These are phyloP conservation scores for Bucco capensis DNA, from an alignment of 2,113 vertebrate genomes.

Conservation along the genomic window DNA sequence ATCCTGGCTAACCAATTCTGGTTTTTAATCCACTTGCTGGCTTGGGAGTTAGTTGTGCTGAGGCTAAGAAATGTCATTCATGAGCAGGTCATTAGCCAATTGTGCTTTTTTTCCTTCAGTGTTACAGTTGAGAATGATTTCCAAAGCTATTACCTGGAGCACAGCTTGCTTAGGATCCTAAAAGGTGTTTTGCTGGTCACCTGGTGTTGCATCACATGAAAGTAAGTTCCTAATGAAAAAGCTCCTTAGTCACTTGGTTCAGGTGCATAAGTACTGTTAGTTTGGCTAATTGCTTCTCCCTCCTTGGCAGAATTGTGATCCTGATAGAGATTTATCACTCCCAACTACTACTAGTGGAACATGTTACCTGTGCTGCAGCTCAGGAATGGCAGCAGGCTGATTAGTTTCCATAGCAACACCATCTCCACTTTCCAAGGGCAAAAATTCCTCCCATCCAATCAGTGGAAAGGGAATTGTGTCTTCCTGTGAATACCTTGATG, in stretches of 20 bases:
- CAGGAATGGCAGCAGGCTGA: conserved; percentile 90
- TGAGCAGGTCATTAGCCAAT: not conserved
- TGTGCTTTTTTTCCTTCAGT: not conserved
- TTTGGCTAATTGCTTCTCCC: conserved; percentile 24
- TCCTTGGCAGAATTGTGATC: conserved; percentile 56
- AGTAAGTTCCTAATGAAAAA: conserved; percentile 1
- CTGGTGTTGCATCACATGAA: not conserved
- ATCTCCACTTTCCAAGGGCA: conserved; percentile 92
- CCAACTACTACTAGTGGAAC: conserved; percentile 73
- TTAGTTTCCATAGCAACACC: conserved; percentile 94
- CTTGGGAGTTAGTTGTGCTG: not conserved
- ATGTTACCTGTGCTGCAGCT: conserved; percentile 84
- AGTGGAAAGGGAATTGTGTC: conserved; percentile 47
- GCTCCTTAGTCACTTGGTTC: conserved; percentile 16
- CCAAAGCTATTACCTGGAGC: not conserved
- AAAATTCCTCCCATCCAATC: conserved; percentile 81
- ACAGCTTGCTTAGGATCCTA: not conserved
- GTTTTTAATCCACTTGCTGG: not conserved
- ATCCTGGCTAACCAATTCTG: not conserved
- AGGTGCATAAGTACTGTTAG: not conserved
- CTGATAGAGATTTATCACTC: conserved; percentile 79
- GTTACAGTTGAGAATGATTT: not conserved
- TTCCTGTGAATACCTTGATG: conserved; percentile 46
- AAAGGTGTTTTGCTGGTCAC: not conserved
- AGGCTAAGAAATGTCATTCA: not conserved